Base-by-base conservation (phyloP, 2,113 vertebrate genomes). In the Phaetusa simplex region DNA sequence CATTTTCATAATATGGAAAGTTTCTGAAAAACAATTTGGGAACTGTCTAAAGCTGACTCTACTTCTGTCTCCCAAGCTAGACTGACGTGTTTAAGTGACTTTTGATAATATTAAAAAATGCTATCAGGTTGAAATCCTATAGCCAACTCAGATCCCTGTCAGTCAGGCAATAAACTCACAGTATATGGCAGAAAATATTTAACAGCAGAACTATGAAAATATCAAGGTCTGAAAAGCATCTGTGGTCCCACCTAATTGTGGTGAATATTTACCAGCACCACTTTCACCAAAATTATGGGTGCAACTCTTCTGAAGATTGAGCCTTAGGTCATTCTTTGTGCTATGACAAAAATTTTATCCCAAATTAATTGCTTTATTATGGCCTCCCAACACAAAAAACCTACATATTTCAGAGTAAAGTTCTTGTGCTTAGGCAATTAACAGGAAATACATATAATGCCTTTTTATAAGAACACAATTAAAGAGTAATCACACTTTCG, bases 401-500 rank as follows among this genome's bases (percentile, higher is more conserved):
- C 17, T 67, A 40, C 1, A 19, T 22, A 92, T 92, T 96, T 88
- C 79, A 88, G 71, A 88, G 50, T 26, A 86, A 93, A 86, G 82
- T 83, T 93, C 59, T 43, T 62, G 30, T 73, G 58, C 86, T 72
- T 43, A 81, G 74, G 82, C 45, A 90, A 90, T 97, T 96, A 93
- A 62, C n/a, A 81, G 67, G 56, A 94, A 95, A 84, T 70, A 78
- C 80, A 56, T 93, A 86, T 83, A 94, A 88, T 77, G 85, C 40
- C 79, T 96, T 93, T 94, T 93, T 77, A 90, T 67, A 93, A 78
- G 82, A 95, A 82, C 65, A 97, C 80, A 84, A 83, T 96, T 96
- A 94, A 93, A 93, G 76, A 92, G 86, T 88, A 97, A 97, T 97
- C 92, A 93, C 88, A 96, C 55, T 95, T 95, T 84, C 88, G 90